phyloP scores from a whole-genome alignment of 2,888 invertebrate species.

The Dorcus hopei region DNA sequence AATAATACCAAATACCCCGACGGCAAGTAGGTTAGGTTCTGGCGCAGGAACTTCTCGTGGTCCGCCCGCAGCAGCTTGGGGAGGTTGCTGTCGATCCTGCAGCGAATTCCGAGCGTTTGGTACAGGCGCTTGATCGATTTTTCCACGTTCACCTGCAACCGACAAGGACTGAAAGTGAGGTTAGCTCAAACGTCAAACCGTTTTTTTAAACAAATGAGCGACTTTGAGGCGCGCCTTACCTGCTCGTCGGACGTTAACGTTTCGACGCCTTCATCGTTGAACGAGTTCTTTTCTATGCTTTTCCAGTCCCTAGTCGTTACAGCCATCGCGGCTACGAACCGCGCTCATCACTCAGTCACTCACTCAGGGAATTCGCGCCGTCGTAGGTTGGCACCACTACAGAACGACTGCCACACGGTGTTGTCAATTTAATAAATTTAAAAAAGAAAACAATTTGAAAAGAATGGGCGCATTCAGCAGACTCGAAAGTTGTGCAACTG shows the following conservation, averaged over 20 bases:
- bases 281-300: constrained; percentile 48
- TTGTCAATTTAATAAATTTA: too few species aligned
- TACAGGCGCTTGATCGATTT: constrained; percentile 54
- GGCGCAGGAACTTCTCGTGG: constrained; percentile 65
- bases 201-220: constrained; percentile 11
- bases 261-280: constrained; percentile 59
- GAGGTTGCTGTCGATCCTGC: constrained; percentile 55
- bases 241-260: constrained; percentile 61
- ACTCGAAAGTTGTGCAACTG: too few species aligned
- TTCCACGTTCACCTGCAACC: constrained; percentile 57
- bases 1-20: constrained; percentile 61
- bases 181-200: constrained; percentile 8
- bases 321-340: constrained; percentile 6
- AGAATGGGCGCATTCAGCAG: too few species aligned
- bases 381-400: too few species aligned
- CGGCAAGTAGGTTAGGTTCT: constrained; percentile 65
- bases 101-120: constrained; percentile 50
- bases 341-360: too few species aligned
- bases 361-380: too few species aligned
- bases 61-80: constrained; percentile 61
- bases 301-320: constrained; percentile 29
- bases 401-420: too few species aligned
- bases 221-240: constrained; percentile 42
- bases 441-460: too few species aligned
- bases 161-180: constrained; percentile 18